A percentile compares a stretch with the other conserved stretches of the same genome.
phyloP scores from a whole-genome alignment of 2,113 vertebrate species.

The Alouatta palliata region DNA sequence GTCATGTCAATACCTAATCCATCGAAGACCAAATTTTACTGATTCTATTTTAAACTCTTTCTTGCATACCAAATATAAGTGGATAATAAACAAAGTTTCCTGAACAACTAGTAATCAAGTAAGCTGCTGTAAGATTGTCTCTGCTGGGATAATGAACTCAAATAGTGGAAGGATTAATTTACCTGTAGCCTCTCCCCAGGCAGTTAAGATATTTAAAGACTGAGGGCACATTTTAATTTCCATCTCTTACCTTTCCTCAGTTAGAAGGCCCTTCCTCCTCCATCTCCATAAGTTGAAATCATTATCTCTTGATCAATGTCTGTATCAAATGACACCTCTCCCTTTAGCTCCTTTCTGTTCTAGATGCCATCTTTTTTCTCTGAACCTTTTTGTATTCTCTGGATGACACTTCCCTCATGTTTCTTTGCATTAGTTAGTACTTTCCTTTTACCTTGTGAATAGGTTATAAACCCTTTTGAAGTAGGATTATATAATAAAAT shows the following conservation, averaged over 20 bases:
- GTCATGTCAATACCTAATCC: background rate
- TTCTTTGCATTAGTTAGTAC: background rate
- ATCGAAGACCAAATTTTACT: background rate
- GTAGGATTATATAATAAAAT: background rate
- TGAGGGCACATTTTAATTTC: background rate
- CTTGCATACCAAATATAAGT: background rate
- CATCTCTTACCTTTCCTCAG: background rate
- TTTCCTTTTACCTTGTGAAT: background rate
- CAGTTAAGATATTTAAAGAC: background rate
- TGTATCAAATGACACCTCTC: background rate
- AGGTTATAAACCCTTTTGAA: background rate
- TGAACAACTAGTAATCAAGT: background rate
- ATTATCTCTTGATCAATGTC: background rate
- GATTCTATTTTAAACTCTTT: constrained; percentile 1
- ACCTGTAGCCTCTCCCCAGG: background rate
- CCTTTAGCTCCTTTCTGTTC: background rate
- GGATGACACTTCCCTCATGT: background rate
- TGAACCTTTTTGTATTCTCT: background rate
- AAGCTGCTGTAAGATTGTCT: background rate
- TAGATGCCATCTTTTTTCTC: background rate
- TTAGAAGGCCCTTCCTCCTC: background rate
- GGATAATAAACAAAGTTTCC: constrained; percentile 22
- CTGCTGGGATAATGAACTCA: constrained; percentile 26
- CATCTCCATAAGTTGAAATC: background rate
- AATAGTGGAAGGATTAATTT: background rate